These are phyloP conservation scores for Andrena marginata DNA, from an alignment of 2,888 invertebrate species.

Conservation along the genomic window DNA sequence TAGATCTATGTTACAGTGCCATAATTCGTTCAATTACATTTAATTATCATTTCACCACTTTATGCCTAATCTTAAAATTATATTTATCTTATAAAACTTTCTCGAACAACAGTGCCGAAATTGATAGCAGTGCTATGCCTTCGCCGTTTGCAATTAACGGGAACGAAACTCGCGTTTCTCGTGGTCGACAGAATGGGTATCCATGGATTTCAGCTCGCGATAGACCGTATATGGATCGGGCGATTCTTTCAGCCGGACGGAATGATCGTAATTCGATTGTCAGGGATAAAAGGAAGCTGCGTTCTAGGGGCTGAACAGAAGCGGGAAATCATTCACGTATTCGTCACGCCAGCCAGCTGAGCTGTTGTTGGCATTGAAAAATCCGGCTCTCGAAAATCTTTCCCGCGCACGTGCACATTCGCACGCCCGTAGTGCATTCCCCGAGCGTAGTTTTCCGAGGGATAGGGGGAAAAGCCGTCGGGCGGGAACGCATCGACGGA, in stretches of 20 bases:
- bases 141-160: neutral
- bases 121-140: neutral
- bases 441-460: conserved; percentile 44
- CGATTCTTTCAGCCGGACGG: neutral
- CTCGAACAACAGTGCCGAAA: neutral
- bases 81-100: too few species aligned
- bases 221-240: neutral
- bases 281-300: conserved; percentile 29
- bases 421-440: conserved; percentile 67
- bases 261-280: conserved; percentile 4
- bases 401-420: conserved; percentile 76
- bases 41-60: too few species aligned
- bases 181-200: neutral
- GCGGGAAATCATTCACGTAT: conserved; percentile 49
- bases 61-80: too few species aligned
- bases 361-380: conserved; percentile 72
- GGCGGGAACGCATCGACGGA: conserved; percentile 64
- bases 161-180: neutral
- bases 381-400: conserved; percentile 66
- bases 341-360: conserved; percentile 46
- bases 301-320: neutral
- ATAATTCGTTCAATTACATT: too few species aligned
- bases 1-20: too few species aligned
- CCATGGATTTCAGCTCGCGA: neutral
- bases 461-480: conserved; percentile 40